These are phyloP conservation scores for Upupa epops DNA, from an alignment of 2,113 vertebrate genomes.

Conservation along the genomic window DNA sequence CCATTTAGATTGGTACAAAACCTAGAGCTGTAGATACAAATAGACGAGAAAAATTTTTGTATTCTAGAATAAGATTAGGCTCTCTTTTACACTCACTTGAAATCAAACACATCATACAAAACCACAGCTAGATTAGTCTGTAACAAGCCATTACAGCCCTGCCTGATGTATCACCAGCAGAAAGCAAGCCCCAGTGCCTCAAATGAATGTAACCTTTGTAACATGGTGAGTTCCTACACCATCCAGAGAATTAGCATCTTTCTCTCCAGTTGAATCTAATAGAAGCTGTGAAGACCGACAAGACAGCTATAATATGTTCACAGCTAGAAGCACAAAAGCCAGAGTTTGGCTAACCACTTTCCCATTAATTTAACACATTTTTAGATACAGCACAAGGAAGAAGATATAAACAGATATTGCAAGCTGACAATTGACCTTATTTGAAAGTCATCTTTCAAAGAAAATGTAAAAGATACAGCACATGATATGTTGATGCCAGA, in stretches of 20 bases:
- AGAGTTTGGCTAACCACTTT: background rate
- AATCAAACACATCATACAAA: background rate
- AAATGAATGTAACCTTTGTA: background rate
- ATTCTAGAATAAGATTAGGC: background rate
- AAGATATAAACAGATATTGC: background rate
- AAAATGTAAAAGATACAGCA: background rate
- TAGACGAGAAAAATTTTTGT: background rate
- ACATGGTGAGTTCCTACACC: background rate
- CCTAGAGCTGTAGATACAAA: background rate
- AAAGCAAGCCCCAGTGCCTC: background rate
- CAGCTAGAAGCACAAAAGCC: background rate
- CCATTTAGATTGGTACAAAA: background rate
- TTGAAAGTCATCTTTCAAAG: background rate
- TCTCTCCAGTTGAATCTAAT: background rate
- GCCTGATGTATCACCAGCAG: background rate
- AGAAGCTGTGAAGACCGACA: slow-evolving; percentile 23
- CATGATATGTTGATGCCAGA: background rate
- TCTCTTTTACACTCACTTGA: background rate
- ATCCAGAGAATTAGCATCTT: background rate
- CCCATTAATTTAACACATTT: slow-evolving; percentile 17
- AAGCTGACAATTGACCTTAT: background rate
- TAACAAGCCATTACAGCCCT: background rate
- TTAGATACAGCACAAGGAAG: background rate
- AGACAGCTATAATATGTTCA: background rate
- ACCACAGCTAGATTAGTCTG: background rate